Evolutionary conservation across 2,888 invertebrate species (phyloP).

Genomic region (Cryptocheilus praepositus): DNA sequence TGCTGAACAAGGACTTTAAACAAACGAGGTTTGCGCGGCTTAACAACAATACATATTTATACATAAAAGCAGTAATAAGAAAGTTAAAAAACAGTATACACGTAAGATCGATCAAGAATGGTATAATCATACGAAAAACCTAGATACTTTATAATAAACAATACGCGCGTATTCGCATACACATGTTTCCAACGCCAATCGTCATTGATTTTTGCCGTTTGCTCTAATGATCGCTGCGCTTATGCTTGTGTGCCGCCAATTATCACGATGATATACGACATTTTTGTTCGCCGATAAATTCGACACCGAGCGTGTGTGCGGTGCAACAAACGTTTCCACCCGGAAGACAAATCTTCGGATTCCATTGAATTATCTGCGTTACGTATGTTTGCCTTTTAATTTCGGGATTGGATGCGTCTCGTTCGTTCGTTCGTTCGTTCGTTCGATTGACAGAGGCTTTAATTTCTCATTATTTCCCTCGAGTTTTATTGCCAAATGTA

Average conservation of each 20-base stretch:
- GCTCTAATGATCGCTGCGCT: slow-evolving; percentile 50
- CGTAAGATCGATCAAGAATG: slow-evolving; percentile 73
- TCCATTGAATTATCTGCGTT: slow-evolving; percentile 24
- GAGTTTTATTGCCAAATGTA: slow-evolving; percentile 21
- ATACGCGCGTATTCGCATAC: slow-evolving; percentile 70
- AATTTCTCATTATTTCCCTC: slow-evolving; percentile 20
- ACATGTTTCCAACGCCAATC: slow-evolving; percentile 68
- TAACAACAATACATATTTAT: slow-evolving; percentile 74
- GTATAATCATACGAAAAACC: slow-evolving; percentile 72
- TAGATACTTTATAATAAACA: slow-evolving; percentile 73
- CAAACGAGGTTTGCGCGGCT: slow-evolving; percentile 71
- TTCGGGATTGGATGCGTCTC: slow-evolving; percentile 2
- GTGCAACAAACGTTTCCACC: slow-evolving; percentile 19
- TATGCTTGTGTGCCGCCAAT: slow-evolving; percentile 8
- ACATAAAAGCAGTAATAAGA: slow-evolving; percentile 73
- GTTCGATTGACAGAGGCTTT: slow-evolving; percentile 3
- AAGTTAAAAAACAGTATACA: slow-evolving; percentile 71
- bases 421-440: not conserved
- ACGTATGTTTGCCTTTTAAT: slow-evolving; percentile 8
- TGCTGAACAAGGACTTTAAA: slow-evolving; percentile 67
- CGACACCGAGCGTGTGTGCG: slow-evolving; percentile 5
- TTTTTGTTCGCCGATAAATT: slow-evolving; percentile 18
- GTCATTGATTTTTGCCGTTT: slow-evolving; percentile 73
- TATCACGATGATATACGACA: not conserved
- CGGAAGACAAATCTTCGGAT: slow-evolving; percentile 3